Evolutionary conservation across 1,140 invertebrate species (phyloP).

Genomic region (Probaryconus sp.): DNA sequence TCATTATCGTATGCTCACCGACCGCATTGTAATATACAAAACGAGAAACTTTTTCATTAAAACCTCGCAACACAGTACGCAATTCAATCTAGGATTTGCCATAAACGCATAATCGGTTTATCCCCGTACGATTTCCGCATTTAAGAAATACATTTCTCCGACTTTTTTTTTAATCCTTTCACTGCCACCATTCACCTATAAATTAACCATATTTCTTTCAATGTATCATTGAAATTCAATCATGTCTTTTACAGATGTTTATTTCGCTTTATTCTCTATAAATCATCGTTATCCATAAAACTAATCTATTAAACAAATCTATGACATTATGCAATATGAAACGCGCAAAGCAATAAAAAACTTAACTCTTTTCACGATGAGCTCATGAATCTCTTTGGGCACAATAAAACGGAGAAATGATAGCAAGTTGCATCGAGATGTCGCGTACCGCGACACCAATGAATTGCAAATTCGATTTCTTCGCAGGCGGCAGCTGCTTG

Average conservation of each 20-base stretch:
- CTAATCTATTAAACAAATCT: constrained; percentile 17
- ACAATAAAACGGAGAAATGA: constrained; percentile 17
- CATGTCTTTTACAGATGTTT: neutral
- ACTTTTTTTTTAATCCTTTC: too few species aligned
- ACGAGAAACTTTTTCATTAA: too few species aligned
- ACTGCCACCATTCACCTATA: too few species aligned
- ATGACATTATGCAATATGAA: constrained; percentile 4
- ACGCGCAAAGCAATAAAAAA: neutral
- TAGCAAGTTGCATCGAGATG: constrained; percentile 26
- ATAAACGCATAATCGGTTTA: too few species aligned
- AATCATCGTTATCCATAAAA: constrained; percentile 7
- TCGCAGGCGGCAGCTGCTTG: constrained; percentile 67
- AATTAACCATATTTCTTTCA: too few species aligned
- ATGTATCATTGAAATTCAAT: too few species aligned
- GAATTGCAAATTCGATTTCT: constrained; percentile 71
- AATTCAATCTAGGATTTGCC: too few species aligned
- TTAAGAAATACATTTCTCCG: too few species aligned
- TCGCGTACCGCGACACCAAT: constrained; percentile 49
- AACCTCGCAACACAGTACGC: too few species aligned
- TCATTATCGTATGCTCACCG: too few species aligned
- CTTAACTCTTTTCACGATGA: neutral
- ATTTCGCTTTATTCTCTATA: neutral
- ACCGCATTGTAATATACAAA: too few species aligned
- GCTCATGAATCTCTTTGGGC: neutral
- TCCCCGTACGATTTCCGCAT: too few species aligned